A percentile compares a stretch with the other conserved stretches of the same genome.
These are phyloP conservation scores for Mimumesa dahlbomi DNA, from an alignment of 2,888 invertebrate species.

Conservation along the genomic window DNA sequence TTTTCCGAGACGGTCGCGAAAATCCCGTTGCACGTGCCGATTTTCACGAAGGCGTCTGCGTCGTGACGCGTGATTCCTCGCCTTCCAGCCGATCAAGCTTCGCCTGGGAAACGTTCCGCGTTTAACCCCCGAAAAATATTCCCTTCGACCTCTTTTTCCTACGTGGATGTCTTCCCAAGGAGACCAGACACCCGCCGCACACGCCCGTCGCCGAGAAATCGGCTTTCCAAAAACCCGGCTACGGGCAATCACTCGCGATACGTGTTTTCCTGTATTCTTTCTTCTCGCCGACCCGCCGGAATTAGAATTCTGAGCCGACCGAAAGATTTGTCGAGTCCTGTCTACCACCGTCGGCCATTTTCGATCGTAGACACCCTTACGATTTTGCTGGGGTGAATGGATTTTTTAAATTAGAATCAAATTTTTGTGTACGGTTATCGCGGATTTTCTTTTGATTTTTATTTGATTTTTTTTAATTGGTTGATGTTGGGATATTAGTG, in stretches of 20 bases:
- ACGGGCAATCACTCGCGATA: constrained; percentile 26
- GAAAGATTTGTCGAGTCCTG: no score
- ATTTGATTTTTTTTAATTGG: no score
- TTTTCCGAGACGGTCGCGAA: constrained; percentile 8
- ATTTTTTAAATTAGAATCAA: no score
- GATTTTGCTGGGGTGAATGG: no score
- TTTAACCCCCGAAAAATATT: constrained; percentile 39
- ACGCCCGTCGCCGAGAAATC: constrained; percentile 27
- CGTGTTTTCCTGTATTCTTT: no score
- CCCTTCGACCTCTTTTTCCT: constrained; percentile 27
- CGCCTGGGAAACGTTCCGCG: constrained; percentile 29
- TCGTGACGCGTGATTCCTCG: constrained; percentile 50
- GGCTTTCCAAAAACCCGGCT: constrained; percentile 43
- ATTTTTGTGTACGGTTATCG: no score
- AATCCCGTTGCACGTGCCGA: constrained; percentile 57
- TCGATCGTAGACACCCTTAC: no score
- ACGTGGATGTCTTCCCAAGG: constrained; percentile 38
- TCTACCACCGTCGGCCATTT: no score
- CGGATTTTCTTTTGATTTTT: no score
- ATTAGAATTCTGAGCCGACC: no score
- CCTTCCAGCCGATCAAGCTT: constrained; percentile 43
- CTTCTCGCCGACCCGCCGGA: no score
- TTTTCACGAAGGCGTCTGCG: constrained; percentile 50
- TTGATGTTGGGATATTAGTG: no score
- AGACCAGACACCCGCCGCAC: constrained; percentile 18